Percentiles rank a stretch among this genome's conserved stretches.
Evolutionary conservation across 2,888 invertebrate species (phyloP).

Genomic region (Tupiocoris notatus): DNA sequence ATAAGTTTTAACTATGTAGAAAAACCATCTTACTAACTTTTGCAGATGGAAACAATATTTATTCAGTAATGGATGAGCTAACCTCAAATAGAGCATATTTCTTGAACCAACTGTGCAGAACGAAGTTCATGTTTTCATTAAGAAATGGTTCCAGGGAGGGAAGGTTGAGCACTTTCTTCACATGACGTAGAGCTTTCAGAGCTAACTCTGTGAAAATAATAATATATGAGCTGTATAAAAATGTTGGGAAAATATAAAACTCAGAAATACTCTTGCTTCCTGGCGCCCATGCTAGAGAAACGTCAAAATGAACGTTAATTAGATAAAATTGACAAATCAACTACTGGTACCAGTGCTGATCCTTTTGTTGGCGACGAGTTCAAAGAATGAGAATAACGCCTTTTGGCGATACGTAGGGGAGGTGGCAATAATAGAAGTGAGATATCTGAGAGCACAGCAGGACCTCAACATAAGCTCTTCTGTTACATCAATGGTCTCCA

Average conservation of each 20-base stretch:
- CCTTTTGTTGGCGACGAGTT: constrained; percentile 55
- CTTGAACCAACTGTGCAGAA: constrained; percentile 59
- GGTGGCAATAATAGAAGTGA: constrained; percentile 58
- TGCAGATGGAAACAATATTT: too few relatives aligned
- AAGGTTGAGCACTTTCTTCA: constrained; percentile 52
- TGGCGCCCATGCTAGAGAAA: too few relatives aligned
- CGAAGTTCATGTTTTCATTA: constrained; percentile 56
- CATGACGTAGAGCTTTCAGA: constrained; percentile 56
- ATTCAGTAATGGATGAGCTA: too few relatives aligned
- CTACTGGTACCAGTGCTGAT: constrained; percentile 16
- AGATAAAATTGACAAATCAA: too few relatives aligned
- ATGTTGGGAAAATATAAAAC: too few relatives aligned
- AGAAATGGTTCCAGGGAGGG: constrained; percentile 52
- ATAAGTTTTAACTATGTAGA: too few relatives aligned
- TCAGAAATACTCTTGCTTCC: too few relatives aligned
- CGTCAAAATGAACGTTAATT: too few relatives aligned
- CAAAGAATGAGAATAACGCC: constrained; percentile 55
- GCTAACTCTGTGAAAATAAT: too few relatives aligned
- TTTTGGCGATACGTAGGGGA: constrained; percentile 57
- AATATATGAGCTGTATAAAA: too few relatives aligned
- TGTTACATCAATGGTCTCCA: constrained; percentile 54
- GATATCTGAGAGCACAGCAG: constrained; percentile 60
- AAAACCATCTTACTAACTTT: too few relatives aligned
- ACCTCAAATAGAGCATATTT: constrained; percentile 22
- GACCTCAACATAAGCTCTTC: constrained; percentile 64